Evolutionary conservation across 2,797 vertebrate genomes (phyloP).

Genomic region (Coccyzus lansbergi): DNA sequence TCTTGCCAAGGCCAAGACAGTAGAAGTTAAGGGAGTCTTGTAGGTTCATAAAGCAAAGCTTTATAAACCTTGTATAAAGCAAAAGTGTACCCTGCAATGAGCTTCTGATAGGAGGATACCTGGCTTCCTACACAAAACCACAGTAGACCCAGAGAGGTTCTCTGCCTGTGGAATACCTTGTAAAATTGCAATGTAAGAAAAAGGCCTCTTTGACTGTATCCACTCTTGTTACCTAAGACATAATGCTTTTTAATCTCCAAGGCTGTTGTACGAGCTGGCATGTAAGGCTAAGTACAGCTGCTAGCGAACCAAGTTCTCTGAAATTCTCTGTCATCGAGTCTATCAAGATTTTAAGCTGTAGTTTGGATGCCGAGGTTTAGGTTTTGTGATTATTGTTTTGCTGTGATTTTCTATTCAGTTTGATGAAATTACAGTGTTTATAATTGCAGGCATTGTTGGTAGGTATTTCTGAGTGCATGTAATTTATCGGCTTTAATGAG

Average conservation of each 20-base stretch:
- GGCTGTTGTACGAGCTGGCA: accelerated
- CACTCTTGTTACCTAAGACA: not conserved
- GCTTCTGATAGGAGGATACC: not conserved
- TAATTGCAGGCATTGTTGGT: not conserved
- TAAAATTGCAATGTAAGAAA: not conserved
- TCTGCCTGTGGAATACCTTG: not conserved
- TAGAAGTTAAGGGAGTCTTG: not conserved
- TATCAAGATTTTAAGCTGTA: not conserved
- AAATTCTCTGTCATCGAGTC: not conserved
- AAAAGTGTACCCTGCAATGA: not conserved
- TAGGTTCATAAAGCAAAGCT: not conserved
- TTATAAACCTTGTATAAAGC: not conserved
- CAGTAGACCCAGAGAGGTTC: accelerated
- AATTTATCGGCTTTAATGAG: constrained; percentile 21
- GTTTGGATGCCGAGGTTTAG: not conserved
- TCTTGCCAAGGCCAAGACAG: not conserved
- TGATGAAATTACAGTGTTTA: not conserved
- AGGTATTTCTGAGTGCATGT: not conserved
- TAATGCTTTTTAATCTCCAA: not conserved
- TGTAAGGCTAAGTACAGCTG: not conserved
- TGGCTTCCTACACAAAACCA: accelerated
- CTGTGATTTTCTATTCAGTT: not conserved
- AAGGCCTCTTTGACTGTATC: not conserved
- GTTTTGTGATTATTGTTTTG: not conserved
- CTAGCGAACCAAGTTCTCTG: not conserved